Base-by-base conservation (phyloP, 2,888 invertebrate species). In the Adineta ricciae region DNA sequence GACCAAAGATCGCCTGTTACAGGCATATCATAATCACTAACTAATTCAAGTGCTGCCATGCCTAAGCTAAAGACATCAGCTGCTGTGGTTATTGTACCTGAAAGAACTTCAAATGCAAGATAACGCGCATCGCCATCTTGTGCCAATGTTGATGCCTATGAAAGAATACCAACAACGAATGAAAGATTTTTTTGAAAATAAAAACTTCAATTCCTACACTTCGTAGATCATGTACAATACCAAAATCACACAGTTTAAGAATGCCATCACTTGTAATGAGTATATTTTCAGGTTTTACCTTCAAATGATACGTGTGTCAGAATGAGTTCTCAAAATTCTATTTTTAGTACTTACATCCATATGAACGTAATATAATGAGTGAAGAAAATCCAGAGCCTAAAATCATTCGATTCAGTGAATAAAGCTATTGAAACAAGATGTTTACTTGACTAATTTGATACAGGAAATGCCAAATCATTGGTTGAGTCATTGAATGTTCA, bases 211-310 rank as follows among this genome's bases (percentile, higher is more conserved):
- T 46, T 83, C 86, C 87, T 86, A 89, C 90, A 89, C 91, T 91
- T 85, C 92, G 92, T 50, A 93, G 88, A 89, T 94, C 93, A 41
- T 93, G 91, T 24, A 94, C 92, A 24, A 94, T 91, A 21, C 94
- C 94, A 90, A 94, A 94, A 90, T 94, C 94, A 64, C 93, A 93
- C 5, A 94, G 90, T 89, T 94, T 94, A 89, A 93, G 94, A 27
- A 91, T 88, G 41, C 92, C 92, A 88, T 93, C 92, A 86, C 92
- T 91, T 11, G 93, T 92, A 86, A 94, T 92, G 88, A 94, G 92
- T 84, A 94, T 93, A 89, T 94, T 94, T 84, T 93, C 94, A 82
- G 94, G 93, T 89, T 94, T 94, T 56, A 94, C 93, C 90, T 94
- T 27, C 11, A 32, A 64, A 46, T 11, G 11, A 46, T 11, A 46